Base-by-base conservation (phyloP, 2,888 invertebrate species). In the Scaptomyza reducta region DNA sequence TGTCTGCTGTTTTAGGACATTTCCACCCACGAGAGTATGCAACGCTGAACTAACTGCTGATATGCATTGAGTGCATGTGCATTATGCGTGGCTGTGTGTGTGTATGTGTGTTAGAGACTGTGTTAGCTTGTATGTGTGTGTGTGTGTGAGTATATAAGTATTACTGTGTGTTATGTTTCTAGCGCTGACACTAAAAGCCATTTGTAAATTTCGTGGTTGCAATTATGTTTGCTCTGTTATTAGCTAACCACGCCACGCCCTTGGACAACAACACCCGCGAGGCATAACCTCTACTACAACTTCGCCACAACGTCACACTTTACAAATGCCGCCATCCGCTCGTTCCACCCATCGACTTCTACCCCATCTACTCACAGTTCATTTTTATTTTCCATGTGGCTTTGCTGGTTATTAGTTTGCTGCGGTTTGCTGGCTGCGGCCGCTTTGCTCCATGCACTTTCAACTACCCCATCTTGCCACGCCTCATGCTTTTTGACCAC, bases 161-260 rank as follows among this genome's bases (percentile, higher is more conserved):
- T 47, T 31, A 27, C 56, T 53, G 53, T 66, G 53, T 62, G 63
- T 53, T 64, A 46, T 77, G 74, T 75, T 78, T 78, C 87, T 81
- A 75, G 62, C 66, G 85, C 85, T 84, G 76, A 78, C 85, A 88
- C 87, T 88, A 88, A 86, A 86, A 86, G 85, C 85, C 83, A 87
- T 88, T 86, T 88, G 85, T 87, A 87, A 87, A 86, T 87, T 83
- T 88, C 75, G 85, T 79, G 88, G 88, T 81, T 80, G 81, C 84
- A 83, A 88, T 88, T 88, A 87, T 87, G 85, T 87, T 87, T 83
- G 86, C 88, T 85, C 55, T 85, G 79, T 85, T 71, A 71, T 83
- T 69, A 55, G 74, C 70, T 55, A 65, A 14, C 64, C 58, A 13
- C 42, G 54, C 44, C 60, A 41, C 73, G 68, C 57, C 54, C 38